Evolutionary conservation across 2,113 vertebrate species (phyloP).

Genomic region (Oxyruncus cristatus): DNA sequence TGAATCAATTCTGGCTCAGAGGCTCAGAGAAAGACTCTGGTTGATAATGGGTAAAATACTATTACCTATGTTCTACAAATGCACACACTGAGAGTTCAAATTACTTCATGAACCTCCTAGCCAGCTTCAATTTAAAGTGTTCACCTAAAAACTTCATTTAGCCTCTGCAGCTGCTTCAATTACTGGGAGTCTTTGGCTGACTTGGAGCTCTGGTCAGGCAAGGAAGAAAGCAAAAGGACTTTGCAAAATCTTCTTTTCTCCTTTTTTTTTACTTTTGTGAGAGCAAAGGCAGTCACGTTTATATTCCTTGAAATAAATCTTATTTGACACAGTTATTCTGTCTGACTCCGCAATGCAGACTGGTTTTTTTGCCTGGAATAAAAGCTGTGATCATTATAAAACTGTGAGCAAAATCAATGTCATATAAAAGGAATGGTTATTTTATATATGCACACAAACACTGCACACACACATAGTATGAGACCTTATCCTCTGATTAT

Average conservation of each 20-base stretch:
- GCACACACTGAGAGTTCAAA: constrained; percentile 55
- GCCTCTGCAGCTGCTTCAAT: neutral
- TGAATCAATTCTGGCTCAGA: neutral
- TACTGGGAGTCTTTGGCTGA: neutral
- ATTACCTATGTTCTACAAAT: neutral
- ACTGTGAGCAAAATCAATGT: constrained; percentile 18
- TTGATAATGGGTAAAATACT: neutral
- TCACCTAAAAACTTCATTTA: constrained; percentile 52
- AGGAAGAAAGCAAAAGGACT: neutral
- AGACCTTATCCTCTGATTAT: neutral
- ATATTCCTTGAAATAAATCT: constrained; percentile 39
- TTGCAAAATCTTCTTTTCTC: neutral
- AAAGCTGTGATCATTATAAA: constrained; percentile 22
- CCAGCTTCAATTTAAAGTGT: constrained; percentile 59
- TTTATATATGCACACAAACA: neutral
- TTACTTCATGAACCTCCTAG: constrained; percentile 56
- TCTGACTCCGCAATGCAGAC: neutral
- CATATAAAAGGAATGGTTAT: neutral
- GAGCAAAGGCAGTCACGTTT: constrained; percentile 2
- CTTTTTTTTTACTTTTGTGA: neutral
- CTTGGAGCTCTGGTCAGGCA: neutral
- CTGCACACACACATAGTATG: neutral
- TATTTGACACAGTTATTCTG: constrained; percentile 20
- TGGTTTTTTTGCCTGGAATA: neutral
- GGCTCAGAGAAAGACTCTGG: neutral